Conservation (phyloP, 2,797 vertebrate genomes). For the Scolopax bukidnonensis region DNA sequence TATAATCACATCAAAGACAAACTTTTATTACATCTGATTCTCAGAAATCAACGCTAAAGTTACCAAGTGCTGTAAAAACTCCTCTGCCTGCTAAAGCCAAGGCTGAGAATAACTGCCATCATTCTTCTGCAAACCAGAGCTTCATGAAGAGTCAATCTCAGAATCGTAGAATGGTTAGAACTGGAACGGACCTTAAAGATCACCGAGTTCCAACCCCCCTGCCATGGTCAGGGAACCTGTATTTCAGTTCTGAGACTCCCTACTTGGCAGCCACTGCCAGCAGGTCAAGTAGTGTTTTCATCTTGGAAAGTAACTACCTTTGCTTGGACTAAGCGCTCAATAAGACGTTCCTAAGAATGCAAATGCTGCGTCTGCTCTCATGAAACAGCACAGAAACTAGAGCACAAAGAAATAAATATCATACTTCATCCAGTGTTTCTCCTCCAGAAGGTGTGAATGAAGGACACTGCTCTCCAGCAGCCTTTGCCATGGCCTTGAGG, state of each 20-base stretch:
- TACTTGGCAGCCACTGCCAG: not conserved
- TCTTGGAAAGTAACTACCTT: not conserved
- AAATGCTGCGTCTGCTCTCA: not conserved
- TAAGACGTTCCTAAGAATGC: not conserved
- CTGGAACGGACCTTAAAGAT: too few species aligned
- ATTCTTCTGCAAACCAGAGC: not conserved
- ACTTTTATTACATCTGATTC: not conserved
- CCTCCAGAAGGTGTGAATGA: slow-evolving; percentile 90
- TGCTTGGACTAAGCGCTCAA: not conserved
- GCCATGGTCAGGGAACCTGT: not conserved
- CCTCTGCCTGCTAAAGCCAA: not conserved
- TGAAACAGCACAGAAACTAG: not conserved
- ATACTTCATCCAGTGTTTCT: slow-evolving; percentile 91
- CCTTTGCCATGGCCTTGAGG: slow-evolving; percentile 91
- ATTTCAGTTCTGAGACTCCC: not conserved
- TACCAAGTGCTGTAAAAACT: not conserved
- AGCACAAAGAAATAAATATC: slow-evolving; percentile 1
- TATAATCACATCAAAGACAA: not conserved
- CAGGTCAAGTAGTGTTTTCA: not conserved
- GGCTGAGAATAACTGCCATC: not conserved
- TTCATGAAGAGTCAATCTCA: not conserved
- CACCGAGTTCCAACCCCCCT: too few species aligned
- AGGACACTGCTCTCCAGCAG: slow-evolving; percentile 85
- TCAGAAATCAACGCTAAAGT: not conserved
- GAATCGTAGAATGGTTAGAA: not conserved